Evolutionary conservation across 2,888 invertebrate genomes (phyloP).

Genomic region (Andricus curvator): DNA sequence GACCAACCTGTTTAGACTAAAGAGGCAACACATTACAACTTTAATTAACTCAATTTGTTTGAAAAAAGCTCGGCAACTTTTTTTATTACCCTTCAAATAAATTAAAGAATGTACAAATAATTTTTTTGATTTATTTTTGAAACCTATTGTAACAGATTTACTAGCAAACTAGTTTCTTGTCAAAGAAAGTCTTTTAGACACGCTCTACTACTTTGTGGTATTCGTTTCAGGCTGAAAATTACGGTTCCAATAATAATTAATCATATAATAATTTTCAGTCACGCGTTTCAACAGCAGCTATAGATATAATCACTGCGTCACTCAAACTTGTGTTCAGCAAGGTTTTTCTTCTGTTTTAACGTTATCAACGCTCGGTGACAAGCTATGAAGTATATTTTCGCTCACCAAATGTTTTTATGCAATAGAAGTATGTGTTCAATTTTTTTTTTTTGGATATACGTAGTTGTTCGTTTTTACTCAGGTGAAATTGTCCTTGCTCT

Average conservation of each 20-base stretch:
- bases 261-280: slow-evolving; percentile 30
- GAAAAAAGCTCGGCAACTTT: neutral
- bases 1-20: neutral
- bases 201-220: neutral
- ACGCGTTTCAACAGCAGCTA: slow-evolving; percentile 17
- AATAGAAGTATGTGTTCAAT: neutral
- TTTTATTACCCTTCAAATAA: no score
- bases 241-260: slow-evolving; percentile 23
- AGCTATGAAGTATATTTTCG: neutral
- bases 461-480: neutral
- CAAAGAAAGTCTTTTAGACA: neutral
- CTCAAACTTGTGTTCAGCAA: slow-evolving; percentile 20
- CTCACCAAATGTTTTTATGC: neutral
- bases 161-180: neutral
- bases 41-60: neutral
- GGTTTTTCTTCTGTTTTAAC: slow-evolving; percentile 8
- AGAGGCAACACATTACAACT: neutral
- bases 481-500: neutral
- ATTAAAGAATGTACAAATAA: neutral
- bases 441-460: neutral
- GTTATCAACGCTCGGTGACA: neutral
- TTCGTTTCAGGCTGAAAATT: neutral
- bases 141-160: neutral
- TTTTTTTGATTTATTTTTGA: neutral
- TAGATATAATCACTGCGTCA: slow-evolving; percentile 18